Evolutionary conservation across 2,797 vertebrate genomes (phyloP), one percentile per base, ranked within the genome.

Genomic region (Nothura maculosa): DNA sequence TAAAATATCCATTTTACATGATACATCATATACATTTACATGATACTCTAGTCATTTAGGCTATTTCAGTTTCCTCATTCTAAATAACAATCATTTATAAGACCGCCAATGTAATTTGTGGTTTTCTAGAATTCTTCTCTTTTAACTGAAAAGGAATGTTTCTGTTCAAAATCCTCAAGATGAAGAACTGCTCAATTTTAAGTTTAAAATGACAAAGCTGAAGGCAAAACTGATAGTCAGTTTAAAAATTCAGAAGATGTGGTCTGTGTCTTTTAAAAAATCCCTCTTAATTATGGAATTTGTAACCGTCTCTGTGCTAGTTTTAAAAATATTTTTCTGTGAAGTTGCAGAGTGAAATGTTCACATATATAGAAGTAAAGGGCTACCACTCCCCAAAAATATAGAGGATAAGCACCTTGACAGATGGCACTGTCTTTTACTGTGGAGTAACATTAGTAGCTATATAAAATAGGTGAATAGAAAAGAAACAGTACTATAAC

Each of bases 11-110:
- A 38, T 38, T 38, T 38, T 38, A 38, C 38, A 38, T 38, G 38
- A 38, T 38, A 38, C 38, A 38, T 38, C 9, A 38, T 38, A 3
- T 19, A 34, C n/a, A 70, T 77, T n/a, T 67, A 5, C 12, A 0
- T 34, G 0, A 16, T 47, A 5, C 0, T 64, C 2, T n/a, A 6
- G 32, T 43, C 9, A 30, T 34, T 58, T 21, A 22, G 1, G 0
- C 6, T 73, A 25, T 85, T 80, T n/a, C 4, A 14, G 34, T 36
- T 60, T 60, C 5, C 1, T 68, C 64, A 1, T 27, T 20, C 32
- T 13, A 4, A 21, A 10, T 52, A 64, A 64, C 28, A 64, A n/a
- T 14, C 9, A 38, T 9, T 28, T 73, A 5, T 34, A 73, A 48
- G 1, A 1, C 15, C 79, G 17, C 48, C 7, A 24, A 15, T 50